Evolutionary conservation across 2,888 invertebrate species (phyloP).

Genomic region (Amphipoea lucens): DNA sequence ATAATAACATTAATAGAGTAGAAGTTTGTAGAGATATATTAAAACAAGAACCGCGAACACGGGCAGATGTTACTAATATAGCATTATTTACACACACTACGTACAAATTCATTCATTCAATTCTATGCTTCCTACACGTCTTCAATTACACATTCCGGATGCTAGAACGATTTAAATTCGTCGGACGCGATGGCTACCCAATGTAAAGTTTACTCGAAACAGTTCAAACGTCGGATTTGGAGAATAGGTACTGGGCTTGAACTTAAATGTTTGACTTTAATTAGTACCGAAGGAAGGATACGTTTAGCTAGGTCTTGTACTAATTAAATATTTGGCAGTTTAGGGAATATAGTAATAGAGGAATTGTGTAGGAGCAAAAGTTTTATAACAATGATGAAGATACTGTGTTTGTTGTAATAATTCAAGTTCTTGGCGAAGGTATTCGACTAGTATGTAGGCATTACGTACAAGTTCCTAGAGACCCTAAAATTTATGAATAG

Average conservation of each 20-base stretch:
- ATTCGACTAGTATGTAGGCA: neutral
- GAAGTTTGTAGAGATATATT: neutral
- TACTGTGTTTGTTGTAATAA: neutral
- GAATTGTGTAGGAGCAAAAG: neutral
- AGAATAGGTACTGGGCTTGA: neutral
- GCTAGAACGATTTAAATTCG: conserved; percentile 73
- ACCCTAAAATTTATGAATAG: neutral
- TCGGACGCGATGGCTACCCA: conserved; percentile 57
- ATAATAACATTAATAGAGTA: too few species aligned
- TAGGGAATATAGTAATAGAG: neutral
- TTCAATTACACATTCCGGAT: conserved; percentile 76
- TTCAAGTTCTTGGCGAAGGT: neutral
- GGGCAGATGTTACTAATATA: conserved; percentile 43
- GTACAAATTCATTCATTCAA: conserved; percentile 48
- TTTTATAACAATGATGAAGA: conserved; percentile 10
- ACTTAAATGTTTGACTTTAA: neutral
- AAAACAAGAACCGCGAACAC: conserved; percentile 10
- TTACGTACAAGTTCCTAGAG: neutral
- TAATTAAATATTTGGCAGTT: neutral
- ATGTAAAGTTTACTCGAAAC: conserved; percentile 55
- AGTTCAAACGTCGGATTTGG: conserved; percentile 20
- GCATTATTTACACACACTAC: conserved; percentile 62
- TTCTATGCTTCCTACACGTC: conserved; percentile 69
- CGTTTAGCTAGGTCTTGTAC: neutral
- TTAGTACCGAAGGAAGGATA: neutral